A percentile compares a stretch with the other conserved stretches of the same genome.
Conservation (phyloP, 2,113 vertebrate species). For the Heterotilapia buettikoferi region DNA sequence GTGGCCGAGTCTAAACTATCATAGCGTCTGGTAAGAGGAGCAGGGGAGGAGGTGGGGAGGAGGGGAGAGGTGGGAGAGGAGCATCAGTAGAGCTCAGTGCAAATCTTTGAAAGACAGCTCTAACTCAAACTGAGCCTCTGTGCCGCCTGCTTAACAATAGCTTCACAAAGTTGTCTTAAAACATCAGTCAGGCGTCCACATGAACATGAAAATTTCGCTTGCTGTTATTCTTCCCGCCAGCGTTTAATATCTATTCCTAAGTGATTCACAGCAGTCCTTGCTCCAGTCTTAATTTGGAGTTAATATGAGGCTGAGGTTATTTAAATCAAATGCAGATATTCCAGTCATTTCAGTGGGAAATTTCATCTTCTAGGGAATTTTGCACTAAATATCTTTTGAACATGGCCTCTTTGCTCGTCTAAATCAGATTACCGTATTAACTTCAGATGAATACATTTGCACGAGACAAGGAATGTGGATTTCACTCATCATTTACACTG, state of each 20-base stretch:
- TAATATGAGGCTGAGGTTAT: neutral
- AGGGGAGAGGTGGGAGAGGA: conserved; percentile 71
- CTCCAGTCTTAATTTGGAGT: neutral
- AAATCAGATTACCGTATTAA: neutral
- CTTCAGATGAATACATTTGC: neutral
- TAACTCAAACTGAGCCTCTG: conserved; percentile 12
- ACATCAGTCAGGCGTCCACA: neutral
- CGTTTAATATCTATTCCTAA: neutral
- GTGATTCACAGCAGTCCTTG: neutral
- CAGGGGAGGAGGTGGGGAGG: conserved; percentile 51
- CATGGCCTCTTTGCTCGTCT: neutral
- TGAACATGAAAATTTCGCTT: neutral
- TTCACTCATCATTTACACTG: neutral
- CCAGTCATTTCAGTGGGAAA: neutral
- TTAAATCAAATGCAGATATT: neutral
- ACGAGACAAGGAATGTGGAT: neutral
- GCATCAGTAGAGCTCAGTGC: conserved; percentile 68
- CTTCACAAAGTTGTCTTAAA: neutral
- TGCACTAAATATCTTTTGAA: neutral
- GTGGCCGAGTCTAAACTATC: conserved; percentile 93
- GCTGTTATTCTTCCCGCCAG: neutral
- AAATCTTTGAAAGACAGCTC: conserved; percentile 38
- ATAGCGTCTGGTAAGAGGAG: conserved; percentile 79
- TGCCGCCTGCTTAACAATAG: neutral
- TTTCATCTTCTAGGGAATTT: neutral